Conservation (phyloP, 2,797 vertebrate genomes). For the Amniataba percoides region DNA sequence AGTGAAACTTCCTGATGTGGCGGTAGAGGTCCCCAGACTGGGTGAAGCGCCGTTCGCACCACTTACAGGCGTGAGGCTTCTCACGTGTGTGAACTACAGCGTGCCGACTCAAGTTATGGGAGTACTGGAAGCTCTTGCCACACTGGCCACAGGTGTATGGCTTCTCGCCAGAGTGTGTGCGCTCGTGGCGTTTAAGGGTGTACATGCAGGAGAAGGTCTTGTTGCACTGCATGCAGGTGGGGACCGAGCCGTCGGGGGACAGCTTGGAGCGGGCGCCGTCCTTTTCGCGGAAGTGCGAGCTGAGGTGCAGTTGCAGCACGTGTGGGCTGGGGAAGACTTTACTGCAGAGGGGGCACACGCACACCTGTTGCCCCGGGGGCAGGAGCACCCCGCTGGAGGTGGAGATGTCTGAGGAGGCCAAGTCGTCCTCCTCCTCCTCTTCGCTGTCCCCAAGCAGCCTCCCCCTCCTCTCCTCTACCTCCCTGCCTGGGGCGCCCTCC, state of each 20-base stretch:
- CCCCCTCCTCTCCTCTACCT: constrained; percentile 79
- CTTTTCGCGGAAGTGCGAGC: constrained; percentile 95
- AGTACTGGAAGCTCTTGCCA: constrained; percentile 99
- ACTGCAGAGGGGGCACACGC: constrained; percentile 95
- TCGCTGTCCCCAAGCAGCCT: constrained; percentile 86
- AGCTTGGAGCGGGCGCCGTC: constrained; percentile 91
- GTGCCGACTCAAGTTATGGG: constrained; percentile 97
- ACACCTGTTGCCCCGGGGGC: constrained; percentile 89
- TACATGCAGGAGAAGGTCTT: constrained; percentile 99
- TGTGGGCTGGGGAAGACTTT: constrained; percentile 94
- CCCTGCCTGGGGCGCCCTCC: constrained; percentile 78
- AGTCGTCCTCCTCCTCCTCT: constrained; percentile 88
- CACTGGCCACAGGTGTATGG: constrained; percentile 98
- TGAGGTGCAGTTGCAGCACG: constrained; percentile 94
- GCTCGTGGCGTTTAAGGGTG: constrained; percentile 96
- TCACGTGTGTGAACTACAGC: constrained; percentile 98
- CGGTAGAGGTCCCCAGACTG: constrained; percentile 98
- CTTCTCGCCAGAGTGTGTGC: constrained; percentile 99
- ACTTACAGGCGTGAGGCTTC: constrained; percentile 98
- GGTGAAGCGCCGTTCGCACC: constrained; percentile 98
- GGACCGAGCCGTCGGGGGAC: constrained; percentile 91
- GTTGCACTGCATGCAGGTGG: constrained; percentile 95
- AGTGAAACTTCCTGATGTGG: constrained; percentile 99
- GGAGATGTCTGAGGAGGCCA: constrained; percentile 93
- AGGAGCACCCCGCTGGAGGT: constrained; percentile 89